Evolutionary conservation across 2,888 invertebrate species (phyloP), one percentile per base, ranked within the genome.

Genomic region (Boloria selene): DNA sequence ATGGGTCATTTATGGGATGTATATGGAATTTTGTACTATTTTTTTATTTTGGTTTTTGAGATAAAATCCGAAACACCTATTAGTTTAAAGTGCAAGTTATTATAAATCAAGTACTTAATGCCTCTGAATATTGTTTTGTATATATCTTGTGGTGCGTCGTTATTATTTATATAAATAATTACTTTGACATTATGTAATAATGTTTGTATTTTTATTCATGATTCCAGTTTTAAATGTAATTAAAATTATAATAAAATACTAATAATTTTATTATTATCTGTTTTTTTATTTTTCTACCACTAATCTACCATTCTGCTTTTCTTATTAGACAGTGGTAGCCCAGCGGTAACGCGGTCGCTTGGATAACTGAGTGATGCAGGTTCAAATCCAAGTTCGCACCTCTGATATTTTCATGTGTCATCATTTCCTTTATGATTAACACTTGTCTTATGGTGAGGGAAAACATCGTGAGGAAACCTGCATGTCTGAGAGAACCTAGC

Each of bases 151-250:
- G 68, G 55, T 62, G 70, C 68, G 78, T 78, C 63, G 67, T 64
- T 68, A 65, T 68, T 66, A 58, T 63, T 61, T 65, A 44, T 65
- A 45, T 63, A 53, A 68, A 56, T 68, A 17, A 42, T 61, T 61
- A 56, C 53, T 67, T 67, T 62, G 53, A 67, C 67, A 67, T 72
- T 64, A 70, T 67, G 50, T 62, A 64, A 72, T 69, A 65, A 70
- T 70, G 67, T 69, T 64, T 61, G 58, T 69, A 67, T 70, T 70
- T 70, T 64, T 65, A 65, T 62, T 69, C 65, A 67, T 45, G 64
- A 70, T 72, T 72, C 68, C 70, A 72, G 65, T 72, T 72, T 72
- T 71, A 70, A 67, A 65, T 70, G 72, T 72, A 72, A 70, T 71
- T 72, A 67, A 67, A 72, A 70, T 70, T 73, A 71, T 67, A 71